These are phyloP conservation scores for Amphilophus citrinellus DNA, from an alignment of 2,113 vertebrate genomes.

Conservation along the genomic window DNA sequence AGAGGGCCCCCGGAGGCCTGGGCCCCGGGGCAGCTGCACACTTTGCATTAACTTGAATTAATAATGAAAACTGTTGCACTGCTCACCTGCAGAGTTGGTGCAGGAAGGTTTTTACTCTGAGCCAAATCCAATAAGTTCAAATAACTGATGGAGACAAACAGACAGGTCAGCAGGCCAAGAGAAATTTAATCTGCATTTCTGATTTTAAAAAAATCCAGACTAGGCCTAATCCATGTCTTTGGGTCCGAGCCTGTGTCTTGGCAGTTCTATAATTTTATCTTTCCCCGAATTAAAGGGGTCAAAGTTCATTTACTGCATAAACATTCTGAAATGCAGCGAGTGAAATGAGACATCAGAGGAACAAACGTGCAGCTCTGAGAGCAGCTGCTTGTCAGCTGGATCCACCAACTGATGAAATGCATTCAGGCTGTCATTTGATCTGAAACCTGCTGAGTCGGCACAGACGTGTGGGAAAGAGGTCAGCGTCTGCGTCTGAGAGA, in stretches of 20 bases:
- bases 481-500: neutral
- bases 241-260: neutral
- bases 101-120: neutral
- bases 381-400: neutral
- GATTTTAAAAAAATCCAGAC: too few relatives aligned
- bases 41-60: neutral
- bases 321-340: neutral
- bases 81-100: neutral
- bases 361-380: neutral
- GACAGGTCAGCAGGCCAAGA: neutral
- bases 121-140: neutral
- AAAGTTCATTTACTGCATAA: neutral
- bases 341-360: neutral
- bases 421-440: neutral
- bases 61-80: neutral
- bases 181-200: too few relatives aligned
- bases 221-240: too few relatives aligned
- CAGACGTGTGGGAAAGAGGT: slow-evolving; percentile 9
- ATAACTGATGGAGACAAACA: neutral
- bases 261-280: neutral
- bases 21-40: neutral
- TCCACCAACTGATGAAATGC: neutral
- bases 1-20: fast-evolving
- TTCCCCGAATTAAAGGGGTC: neutral
- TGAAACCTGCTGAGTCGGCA: slow-evolving; percentile 21